phyloP scores from a whole-genome alignment of 2,888 invertebrate genomes.

The Drosophila basisetae region DNA sequence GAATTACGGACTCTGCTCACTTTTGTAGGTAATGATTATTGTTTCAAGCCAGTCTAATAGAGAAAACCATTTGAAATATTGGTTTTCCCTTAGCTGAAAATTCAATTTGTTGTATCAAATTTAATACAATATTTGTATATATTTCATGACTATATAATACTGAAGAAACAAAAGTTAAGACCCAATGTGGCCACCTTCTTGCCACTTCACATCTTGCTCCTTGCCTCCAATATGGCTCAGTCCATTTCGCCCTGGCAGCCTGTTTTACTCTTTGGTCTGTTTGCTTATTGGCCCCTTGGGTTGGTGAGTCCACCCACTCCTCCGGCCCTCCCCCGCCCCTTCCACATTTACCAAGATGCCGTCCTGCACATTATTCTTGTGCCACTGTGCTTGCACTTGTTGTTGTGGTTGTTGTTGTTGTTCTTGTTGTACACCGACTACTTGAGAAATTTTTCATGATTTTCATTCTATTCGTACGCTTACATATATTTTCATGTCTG shows the following conservation, averaged over 20 bases:
- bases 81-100: background rate
- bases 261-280: constrained; percentile 38
- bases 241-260: constrained; percentile 26
- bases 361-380: constrained; percentile 64
- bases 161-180: background rate
- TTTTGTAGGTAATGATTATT: too few species aligned
- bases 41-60: background rate
- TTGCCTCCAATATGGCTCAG: constrained; percentile 22
- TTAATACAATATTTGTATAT: background rate
- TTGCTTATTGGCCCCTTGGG: constrained; percentile 38
- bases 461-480: constrained; percentile 34
- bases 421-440: constrained; percentile 50
- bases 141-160: background rate
- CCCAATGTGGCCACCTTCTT: constrained; percentile 31
- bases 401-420: constrained; percentile 40
- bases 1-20: too few species aligned
- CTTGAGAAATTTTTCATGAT: constrained; percentile 69
- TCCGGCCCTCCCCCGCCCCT: background rate
- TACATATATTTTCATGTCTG: constrained; percentile 39
- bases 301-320: background rate
- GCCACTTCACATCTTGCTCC: constrained; percentile 42
- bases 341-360: constrained; percentile 18
- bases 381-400: constrained; percentile 53
- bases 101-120: background rate
- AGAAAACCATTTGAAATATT: background rate